Evolutionary conservation across 2,113 vertebrate species (phyloP).

Genomic region (Anolis carolinensis): DNA sequence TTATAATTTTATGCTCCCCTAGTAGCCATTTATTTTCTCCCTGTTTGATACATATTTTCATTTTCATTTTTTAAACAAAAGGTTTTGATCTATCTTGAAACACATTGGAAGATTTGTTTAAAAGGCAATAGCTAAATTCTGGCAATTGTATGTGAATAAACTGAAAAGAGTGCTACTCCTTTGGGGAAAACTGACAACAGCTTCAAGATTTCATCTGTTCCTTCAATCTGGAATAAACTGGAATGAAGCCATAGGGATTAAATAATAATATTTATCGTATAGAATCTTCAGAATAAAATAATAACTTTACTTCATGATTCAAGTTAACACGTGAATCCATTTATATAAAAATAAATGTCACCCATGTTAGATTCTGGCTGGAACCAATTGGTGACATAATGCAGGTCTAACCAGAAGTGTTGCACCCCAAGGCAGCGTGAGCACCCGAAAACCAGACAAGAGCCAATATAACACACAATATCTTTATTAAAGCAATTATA

Average conservation of each 20-base stretch:
- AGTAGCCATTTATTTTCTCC: neutral
- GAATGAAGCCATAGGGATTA: neutral
- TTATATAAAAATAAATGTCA: neutral
- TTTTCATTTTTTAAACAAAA: neutral
- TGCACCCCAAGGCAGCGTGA: too few species aligned
- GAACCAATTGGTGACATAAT: too few species aligned
- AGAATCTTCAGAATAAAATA: neutral
- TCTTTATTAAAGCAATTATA: too few species aligned
- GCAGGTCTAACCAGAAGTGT: too few species aligned
- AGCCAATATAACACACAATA: too few species aligned
- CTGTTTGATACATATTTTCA: neutral
- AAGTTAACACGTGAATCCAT: neutral
- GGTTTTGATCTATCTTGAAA: constrained; percentile 29
- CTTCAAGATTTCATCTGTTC: neutral
- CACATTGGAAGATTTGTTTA: constrained; percentile 6
- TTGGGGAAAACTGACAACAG: neutral
- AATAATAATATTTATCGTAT: neutral
- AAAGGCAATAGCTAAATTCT: constrained; percentile 4
- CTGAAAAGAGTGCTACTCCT: neutral
- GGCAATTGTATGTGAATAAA: neutral
- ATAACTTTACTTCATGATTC: neutral
- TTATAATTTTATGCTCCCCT: constrained; percentile 23
- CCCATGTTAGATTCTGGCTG: neutral
- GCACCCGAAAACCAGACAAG: too few species aligned
- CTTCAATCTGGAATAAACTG: neutral